Evolutionary conservation across 2,888 invertebrate genomes (phyloP).

Genomic region (Mellilla xanthometata): DNA sequence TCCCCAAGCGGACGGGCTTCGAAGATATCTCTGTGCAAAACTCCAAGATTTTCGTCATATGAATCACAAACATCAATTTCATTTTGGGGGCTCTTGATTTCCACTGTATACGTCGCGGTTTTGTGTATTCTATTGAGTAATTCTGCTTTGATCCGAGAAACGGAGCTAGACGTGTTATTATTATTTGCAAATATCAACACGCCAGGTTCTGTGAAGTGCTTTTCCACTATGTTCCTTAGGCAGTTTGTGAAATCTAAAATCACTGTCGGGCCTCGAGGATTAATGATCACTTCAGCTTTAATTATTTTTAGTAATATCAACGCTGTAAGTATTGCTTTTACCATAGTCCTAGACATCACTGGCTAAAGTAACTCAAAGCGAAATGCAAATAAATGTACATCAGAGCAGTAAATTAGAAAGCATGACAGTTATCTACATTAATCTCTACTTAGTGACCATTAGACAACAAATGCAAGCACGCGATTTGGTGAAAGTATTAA

Average conservation of each 20-base stretch:
- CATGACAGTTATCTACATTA: slow-evolving; percentile 40
- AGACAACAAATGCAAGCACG: too few relatives aligned
- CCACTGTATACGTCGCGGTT: slow-evolving; percentile 41
- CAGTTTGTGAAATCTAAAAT: slow-evolving; percentile 53
- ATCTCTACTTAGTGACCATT: slow-evolving; percentile 38
- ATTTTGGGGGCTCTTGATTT: slow-evolving; percentile 46
- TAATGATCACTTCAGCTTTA: slow-evolving; percentile 35
- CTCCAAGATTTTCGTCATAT: slow-evolving; percentile 31
- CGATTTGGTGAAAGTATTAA: too few relatives aligned
- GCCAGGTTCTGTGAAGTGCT: slow-evolving; percentile 51
- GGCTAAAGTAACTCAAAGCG: slow-evolving; percentile 9
- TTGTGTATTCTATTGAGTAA: slow-evolving; percentile 47
- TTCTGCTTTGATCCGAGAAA: slow-evolving; percentile 44
- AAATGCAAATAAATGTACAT: slow-evolving; percentile 2
- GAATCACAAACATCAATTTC: slow-evolving; percentile 43
- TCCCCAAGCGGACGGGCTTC: slow-evolving; percentile 46
- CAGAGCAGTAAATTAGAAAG: slow-evolving; percentile 19
- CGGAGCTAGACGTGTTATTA: slow-evolving; percentile 44
- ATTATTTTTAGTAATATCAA: slow-evolving; percentile 27
- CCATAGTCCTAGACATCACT: slow-evolving; percentile 6
- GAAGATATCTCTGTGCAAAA: slow-evolving; percentile 45
- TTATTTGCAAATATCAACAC: slow-evolving; percentile 52
- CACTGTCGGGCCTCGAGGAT: slow-evolving; percentile 54
- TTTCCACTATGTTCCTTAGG: slow-evolving; percentile 45
- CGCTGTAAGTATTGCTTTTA: slow-evolving; percentile 22